Base-by-base conservation (phyloP, 2,797 vertebrate genomes). In the Mionectes olivaceus region DNA sequence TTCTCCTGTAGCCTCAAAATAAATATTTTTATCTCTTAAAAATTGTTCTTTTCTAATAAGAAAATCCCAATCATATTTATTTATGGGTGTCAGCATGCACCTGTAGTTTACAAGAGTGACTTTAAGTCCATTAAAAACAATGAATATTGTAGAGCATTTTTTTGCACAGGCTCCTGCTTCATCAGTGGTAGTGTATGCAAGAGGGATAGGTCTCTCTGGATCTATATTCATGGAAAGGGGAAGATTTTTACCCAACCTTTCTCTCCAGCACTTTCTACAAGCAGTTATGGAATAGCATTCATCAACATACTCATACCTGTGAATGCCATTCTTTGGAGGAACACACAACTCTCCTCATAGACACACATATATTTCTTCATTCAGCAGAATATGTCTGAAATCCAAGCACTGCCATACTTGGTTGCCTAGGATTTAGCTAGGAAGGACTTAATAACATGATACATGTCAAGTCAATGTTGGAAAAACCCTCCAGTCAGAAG, bases 401-500 rank as follows among this genome's bases (percentile, higher is more conserved):
- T 11, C 10, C 30, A 76, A 87, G 13, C 3, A 55, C 9, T 80
- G 3, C 22, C 47, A 44, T 3, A 2, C 9, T 39, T 84, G 9
- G 1, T 59, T 83, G 23, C 35, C 28, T 64, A 84, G 21, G 37
- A 53, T 86, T 83, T 90, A 56, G 3, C 15, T 50, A 64, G 60
- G 35, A 91, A 56, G 3, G 3, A 23, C 9, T 73, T 76, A 55
- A 46, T 32, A 60, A 53, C 13, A 15, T 19, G 9, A 49, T 16
- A 44, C 3, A 33, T 50, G 43, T 88, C 27, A 46, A 44, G 18
- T 19, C 25, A 76, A 27, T 17, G 13, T n/a, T 69, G n/a, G 14
- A 35, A 56, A 18, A 27, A 0, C 0, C 5, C 4, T 44, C 30
- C 16, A 25, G 56, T 11, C 8, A 67, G 10, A 52, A 52, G 28